Base-by-base conservation (phyloP, 2,797 vertebrate genomes). In the Micropoecilia bifurca region DNA sequence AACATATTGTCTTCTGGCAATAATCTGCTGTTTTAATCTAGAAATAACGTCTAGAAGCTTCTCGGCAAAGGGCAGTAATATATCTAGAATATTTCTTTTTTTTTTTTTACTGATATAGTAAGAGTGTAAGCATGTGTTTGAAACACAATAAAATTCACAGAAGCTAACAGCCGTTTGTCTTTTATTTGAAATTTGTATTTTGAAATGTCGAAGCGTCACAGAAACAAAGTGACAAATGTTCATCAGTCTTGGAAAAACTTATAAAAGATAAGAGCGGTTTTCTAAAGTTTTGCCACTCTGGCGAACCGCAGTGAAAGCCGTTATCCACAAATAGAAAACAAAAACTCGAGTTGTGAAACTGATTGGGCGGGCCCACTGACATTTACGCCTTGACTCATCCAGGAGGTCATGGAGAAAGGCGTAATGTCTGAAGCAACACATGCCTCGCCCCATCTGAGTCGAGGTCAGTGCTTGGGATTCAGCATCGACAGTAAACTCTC, bases 1-100 rank as follows among this genome's bases (percentile, higher is more conserved):
- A 74, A 63, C 2, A 78, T 74, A n/a, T 83, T 87, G 82, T 91
- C 75, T 80, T 68, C 71, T 79, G 83, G 84, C 80, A 88, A 87
- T 88, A 77, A 88, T 89, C 36, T 81, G 47, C 63, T 80, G 73
- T 71, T 28, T 71, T 71, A 71, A 28, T 71, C 14, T 3, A 45
- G 25, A 46, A 47, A 47, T 66, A 5, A 13, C 57, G 14, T 75
- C 33, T 2, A 22, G 20, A n/a, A 12, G 43, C 43, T 78, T 45
- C 45, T 57, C 22, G 4, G 9, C 9, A 68, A 73, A 30, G 45
- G 33, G 28, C 36, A 78, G 43, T 63, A 33, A 71, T 28, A 46
- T n/a, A 45, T 59, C 18, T 66, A 43, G 12, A 4, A 36, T 33
- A 22, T 68, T 50, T 53, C 22, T 9, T 50, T 55, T 50, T 77